These are phyloP conservation scores for Acanthosepion pharaonis DNA, from an alignment of 2,888 invertebrate species.

Conservation along the genomic window DNA sequence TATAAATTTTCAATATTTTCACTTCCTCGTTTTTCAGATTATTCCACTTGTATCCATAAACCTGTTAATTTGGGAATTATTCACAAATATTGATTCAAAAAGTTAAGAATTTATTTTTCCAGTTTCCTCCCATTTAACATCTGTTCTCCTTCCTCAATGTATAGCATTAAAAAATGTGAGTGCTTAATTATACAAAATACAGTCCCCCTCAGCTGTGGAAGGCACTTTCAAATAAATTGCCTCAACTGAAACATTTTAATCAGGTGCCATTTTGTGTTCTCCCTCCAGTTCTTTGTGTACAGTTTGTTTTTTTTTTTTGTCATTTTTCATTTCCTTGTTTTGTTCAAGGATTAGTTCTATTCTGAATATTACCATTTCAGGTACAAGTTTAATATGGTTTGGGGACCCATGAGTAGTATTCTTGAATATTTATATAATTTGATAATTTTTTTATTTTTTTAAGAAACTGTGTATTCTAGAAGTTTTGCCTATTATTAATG, in stretches of 20 bases:
- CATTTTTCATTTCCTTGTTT: background rate
- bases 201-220: background rate
- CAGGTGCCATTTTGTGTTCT: background rate
- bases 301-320: too few relatives aligned
- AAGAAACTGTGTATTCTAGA: background rate
- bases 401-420: background rate
- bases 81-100: slow-evolving; percentile 33
- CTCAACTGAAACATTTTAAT: background rate
- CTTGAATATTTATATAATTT: background rate
- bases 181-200: background rate
- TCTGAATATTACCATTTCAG: background rate
- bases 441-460: background rate
- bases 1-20: background rate
- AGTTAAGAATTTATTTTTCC: background rate
- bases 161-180: background rate
- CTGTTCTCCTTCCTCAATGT: background rate
- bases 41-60: background rate
- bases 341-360: background rate
- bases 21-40: background rate
- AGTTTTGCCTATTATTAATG: background rate
- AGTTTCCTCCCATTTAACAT: background rate
- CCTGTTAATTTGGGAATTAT: slow-evolving; percentile 16
- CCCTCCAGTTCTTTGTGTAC: background rate
- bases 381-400: background rate
- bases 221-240: background rate